phyloP scores from a whole-genome alignment of 2,113 vertebrate genomes.

The Egretta garzetta region DNA sequence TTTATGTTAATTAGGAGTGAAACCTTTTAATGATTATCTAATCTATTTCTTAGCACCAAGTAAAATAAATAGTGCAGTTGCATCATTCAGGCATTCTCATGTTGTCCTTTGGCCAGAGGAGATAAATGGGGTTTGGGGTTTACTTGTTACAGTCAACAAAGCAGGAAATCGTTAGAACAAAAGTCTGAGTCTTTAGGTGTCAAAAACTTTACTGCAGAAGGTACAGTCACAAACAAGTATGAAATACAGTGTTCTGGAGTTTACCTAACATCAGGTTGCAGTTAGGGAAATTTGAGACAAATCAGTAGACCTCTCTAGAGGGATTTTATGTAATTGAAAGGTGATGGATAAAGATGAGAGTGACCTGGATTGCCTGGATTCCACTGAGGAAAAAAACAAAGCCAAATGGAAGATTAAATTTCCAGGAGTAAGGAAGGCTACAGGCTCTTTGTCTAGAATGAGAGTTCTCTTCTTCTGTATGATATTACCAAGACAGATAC shows the following conservation, averaged over 20 bases:
- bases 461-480: not conserved
- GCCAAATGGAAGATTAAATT: constrained; percentile 23
- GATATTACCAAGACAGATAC: not conserved
- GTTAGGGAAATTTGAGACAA: not conserved
- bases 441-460: not conserved
- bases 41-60: not conserved
- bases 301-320: not conserved
- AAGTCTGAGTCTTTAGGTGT: not conserved
- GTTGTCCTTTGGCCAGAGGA: not conserved
- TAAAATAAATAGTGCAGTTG: not conserved
- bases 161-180: not conserved
- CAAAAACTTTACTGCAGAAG: not conserved
- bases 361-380: constrained; percentile 20
- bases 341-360: not conserved
- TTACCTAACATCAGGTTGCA: not conserved
- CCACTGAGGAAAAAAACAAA: constrained; percentile 1
- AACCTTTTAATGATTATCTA: not conserved
- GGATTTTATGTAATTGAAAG: not conserved
- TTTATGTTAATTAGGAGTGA: not conserved
- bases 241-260: not conserved
- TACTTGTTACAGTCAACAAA: not conserved
- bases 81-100: not conserved
- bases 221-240: not conserved
- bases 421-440: not conserved
- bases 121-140: not conserved